Evolutionary conservation across 2,113 vertebrate species (phyloP).

Genomic region (Panthera leo): DNA sequence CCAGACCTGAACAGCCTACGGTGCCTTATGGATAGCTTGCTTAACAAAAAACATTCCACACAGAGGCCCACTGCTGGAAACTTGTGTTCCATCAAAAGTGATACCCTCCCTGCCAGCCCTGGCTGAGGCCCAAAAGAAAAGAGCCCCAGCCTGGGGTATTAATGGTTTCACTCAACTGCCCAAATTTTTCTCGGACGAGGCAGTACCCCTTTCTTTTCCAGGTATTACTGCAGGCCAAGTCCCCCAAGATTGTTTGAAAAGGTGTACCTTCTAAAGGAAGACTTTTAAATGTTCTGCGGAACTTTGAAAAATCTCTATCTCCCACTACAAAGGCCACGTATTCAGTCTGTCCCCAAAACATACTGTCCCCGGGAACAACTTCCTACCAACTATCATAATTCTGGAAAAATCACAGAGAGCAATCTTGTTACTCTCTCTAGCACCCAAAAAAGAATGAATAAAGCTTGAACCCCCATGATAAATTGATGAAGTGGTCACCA

Average conservation of each 20-base stretch:
- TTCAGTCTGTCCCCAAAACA: not conserved
- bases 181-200: conserved; percentile 46
- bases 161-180: conserved; percentile 37
- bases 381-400: not conserved
- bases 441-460: not conserved
- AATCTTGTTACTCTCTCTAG: not conserved
- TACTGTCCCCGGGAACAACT: not conserved
- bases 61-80: conserved; percentile 58
- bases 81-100: conserved; percentile 60
- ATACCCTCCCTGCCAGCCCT: conserved; percentile 54
- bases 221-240: not conserved
- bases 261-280: not conserved
- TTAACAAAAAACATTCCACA: conserved; percentile 81
- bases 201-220: not conserved
- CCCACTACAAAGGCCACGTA: not conserved
- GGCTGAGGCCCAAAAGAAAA: conserved; percentile 10
- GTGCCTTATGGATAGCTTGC: conserved; percentile 80
- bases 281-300: not conserved
- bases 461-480: not conserved
- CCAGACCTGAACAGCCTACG: conserved; percentile 81
- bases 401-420: not conserved
- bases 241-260: not conserved
- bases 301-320: not conserved
- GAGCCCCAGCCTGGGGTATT: not conserved
- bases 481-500: not conserved